phyloP scores from a whole-genome alignment of 2,113 vertebrate species.

The Apodemus speciosus region DNA sequence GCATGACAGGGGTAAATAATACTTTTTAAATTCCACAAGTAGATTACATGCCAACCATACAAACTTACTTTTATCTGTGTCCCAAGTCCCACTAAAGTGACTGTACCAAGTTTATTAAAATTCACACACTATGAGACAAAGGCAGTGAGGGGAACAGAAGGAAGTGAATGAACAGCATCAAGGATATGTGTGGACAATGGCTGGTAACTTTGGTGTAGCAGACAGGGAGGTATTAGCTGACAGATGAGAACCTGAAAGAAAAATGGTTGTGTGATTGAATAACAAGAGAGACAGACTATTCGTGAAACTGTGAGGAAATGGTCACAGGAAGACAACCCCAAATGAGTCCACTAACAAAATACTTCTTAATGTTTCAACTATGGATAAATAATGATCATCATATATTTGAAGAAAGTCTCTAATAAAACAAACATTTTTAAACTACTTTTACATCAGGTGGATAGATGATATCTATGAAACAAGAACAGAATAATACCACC shows the following conservation, averaged over 20 bases:
- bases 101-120: neutral
- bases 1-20: neutral
- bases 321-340: neutral
- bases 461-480: neutral
- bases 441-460: neutral
- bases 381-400: neutral
- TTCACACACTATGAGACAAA: conserved; percentile 21
- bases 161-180: neutral
- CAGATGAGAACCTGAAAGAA: conserved; percentile 1
- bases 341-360: neutral
- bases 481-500: conserved; percentile 41
- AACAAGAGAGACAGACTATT: neutral
- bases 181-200: neutral
- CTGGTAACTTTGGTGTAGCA: neutral
- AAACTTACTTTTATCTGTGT: neutral
- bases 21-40: conserved; percentile 8
- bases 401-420: neutral
- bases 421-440: neutral
- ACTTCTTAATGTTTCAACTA: neutral
- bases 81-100: conserved; percentile 3
- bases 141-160: neutral
- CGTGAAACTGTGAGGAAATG: neutral
- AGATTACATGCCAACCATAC: neutral
- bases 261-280: neutral
- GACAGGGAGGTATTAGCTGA: neutral